Evolutionary conservation across 2,113 vertebrate species (phyloP).

Genomic region (Myiopsitta monachus): DNA sequence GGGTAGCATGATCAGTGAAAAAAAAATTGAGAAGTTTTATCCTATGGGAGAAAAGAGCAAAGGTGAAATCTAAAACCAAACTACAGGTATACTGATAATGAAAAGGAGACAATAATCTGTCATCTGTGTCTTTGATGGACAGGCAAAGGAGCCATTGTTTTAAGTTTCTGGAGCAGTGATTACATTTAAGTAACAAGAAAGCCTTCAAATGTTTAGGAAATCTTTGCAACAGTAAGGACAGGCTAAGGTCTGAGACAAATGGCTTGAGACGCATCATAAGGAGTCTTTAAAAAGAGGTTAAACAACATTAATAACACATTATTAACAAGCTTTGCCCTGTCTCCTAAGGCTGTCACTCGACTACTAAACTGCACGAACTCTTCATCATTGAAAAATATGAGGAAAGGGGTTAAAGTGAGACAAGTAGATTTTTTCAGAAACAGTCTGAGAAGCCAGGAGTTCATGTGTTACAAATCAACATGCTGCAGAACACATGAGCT

Average conservation of each 20-base stretch:
- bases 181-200: not conserved
- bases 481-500: accelerated
- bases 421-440: not conserved
- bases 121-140: not conserved
- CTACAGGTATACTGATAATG: not conserved
- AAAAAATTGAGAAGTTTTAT: not conserved
- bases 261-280: not conserved
- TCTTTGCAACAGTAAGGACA: not conserved
- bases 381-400: not conserved
- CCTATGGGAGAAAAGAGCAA: not conserved
- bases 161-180: not conserved
- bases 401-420: not conserved
- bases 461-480: not conserved
- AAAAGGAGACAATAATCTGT: not conserved
- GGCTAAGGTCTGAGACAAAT: not conserved
- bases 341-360: not conserved
- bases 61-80: not conserved
- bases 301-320: not conserved
- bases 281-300: not conserved
- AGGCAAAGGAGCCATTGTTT: not conserved
- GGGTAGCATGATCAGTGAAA: not conserved
- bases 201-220: not conserved
- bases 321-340: not conserved
- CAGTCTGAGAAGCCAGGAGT: not conserved
- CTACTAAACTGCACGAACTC: not conserved